Conservation (phyloP, 2,888 invertebrate genomes). For the Lasioglossum villosulum region DNA sequence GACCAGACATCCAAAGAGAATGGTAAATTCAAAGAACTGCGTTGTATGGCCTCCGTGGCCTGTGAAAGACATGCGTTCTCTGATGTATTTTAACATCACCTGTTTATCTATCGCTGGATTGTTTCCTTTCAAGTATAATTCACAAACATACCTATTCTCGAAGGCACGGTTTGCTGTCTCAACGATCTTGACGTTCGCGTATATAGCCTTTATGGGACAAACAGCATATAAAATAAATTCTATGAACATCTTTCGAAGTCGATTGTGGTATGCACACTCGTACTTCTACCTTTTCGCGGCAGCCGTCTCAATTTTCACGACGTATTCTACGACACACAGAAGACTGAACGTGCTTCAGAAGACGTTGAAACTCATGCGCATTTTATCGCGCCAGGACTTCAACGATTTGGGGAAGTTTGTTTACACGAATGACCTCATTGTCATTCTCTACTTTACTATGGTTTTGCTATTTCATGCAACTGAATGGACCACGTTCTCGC, state of each 20-base stretch:
- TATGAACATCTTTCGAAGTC: rapidly evolving
- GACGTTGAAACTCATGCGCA: neutral
- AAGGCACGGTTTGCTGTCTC: neutral
- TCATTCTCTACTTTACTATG: neutral
- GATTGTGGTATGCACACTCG: rapidly evolving
- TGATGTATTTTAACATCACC: neutral
- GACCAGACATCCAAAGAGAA: neutral
- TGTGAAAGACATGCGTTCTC: neutral
- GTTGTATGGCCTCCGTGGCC: neutral
- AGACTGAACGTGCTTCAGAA: neutral
- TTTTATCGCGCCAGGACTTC: neutral
- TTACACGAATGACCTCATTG: neutral
- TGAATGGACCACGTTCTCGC: rapidly evolving
- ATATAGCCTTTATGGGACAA: neutral
- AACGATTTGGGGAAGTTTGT: neutral
- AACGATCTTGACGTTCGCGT: neutral
- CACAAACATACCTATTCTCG: neutral
- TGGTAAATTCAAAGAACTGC: neutral
- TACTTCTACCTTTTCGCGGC: rapidly evolving
- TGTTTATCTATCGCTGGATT: neutral
- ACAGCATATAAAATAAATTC: rapidly evolving
- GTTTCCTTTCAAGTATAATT: neutral
- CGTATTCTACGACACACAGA: neutral
- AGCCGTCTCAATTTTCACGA: rapidly evolving
- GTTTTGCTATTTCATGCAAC: rapidly evolving